phyloP scores from a whole-genome alignment of 2,797 vertebrate species.

The Coranthus polyacanthus region DNA sequence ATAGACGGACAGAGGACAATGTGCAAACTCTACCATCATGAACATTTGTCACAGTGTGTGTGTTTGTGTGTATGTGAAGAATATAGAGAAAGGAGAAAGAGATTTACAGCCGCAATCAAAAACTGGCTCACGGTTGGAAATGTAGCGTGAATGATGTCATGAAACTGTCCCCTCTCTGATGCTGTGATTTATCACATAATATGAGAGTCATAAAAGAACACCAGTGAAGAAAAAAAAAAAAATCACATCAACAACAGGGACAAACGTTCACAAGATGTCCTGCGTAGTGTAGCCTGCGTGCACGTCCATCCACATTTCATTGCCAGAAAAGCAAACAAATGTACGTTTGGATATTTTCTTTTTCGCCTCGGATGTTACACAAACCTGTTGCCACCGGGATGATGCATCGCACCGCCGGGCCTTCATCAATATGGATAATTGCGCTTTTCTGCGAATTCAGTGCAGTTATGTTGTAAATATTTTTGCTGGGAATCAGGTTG shows the following conservation, averaged over 20 bases:
- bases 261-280: constrained; percentile 60
- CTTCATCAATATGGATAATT: constrained; percentile 81
- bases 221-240: constrained; percentile 38
- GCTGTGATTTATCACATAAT: constrained; percentile 81
- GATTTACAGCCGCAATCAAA: constrained; percentile 89
- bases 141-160: constrained; percentile 87
- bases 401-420: constrained; percentile 73
- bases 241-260: constrained; percentile 54
- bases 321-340: constrained; percentile 70
- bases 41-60: constrained; percentile 51
- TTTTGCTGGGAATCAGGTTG: constrained; percentile 58
- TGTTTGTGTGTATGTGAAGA: constrained; percentile 13
- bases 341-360: constrained; percentile 74
- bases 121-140: constrained; percentile 80
- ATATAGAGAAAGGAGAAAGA: constrained; percentile 61
- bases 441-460: constrained; percentile 58
- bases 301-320: constrained; percentile 36
- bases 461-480: constrained; percentile 65
- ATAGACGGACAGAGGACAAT: constrained; percentile 24
- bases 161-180: constrained; percentile 78
- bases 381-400: constrained; percentile 61
- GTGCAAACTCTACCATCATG: constrained; percentile 23
- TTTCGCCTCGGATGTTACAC: constrained; percentile 72
- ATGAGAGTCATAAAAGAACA: constrained; percentile 70
- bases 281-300: constrained; percentile 52